Evolutionary conservation across 2,113 vertebrate species (phyloP), one percentile per base, ranked within the genome.

Genomic region (Platichthys stellatus): DNA sequence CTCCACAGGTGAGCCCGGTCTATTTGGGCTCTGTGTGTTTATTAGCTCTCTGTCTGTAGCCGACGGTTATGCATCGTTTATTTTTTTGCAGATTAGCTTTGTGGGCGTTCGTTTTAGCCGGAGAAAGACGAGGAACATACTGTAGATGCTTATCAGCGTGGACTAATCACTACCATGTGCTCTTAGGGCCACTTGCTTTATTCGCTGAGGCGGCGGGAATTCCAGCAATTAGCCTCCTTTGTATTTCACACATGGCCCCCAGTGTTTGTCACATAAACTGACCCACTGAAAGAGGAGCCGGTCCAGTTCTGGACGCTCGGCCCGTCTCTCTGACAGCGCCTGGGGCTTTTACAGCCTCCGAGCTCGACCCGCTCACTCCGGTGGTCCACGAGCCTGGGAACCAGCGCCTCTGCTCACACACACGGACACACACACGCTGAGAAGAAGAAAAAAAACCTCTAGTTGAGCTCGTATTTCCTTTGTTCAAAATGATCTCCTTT

Each of bases 151-250:
- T 87, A 88, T 91, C 91, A 18, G 6, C 18, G 78, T 80, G 80
- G 86, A 74, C 88, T 91, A 92, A 94, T 94, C 93, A 93, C 93
- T 95, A 91, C 93, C 95, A 96, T 94, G 93, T 96, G 94, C 81
- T 43, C 88, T 92, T 73, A 93, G 88, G 85, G 89, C 93, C 93
- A 83, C 24, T 76, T n/a, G 75, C n/a, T 94, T 94, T 89, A 91
- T 94, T 79, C 88, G 92, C 89, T 80, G 92, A 94, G 93, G 93
- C 81, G 59, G 92, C 92, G 94, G 92, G 92, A 94, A 96, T 95
- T 93, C 76, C 87, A 92, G 92, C 92, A 94, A 89, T 94, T 94
- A 91, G 89, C 78, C 90, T 88, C 51, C 90, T 88, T 93, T 86
- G 89, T 85, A 74, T 92, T 95, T 95, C 92, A 93, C 92, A 93